These are phyloP conservation scores for Gopherus evgoodei DNA, from an alignment of 2,113 vertebrate genomes.

Conservation along the genomic window DNA sequence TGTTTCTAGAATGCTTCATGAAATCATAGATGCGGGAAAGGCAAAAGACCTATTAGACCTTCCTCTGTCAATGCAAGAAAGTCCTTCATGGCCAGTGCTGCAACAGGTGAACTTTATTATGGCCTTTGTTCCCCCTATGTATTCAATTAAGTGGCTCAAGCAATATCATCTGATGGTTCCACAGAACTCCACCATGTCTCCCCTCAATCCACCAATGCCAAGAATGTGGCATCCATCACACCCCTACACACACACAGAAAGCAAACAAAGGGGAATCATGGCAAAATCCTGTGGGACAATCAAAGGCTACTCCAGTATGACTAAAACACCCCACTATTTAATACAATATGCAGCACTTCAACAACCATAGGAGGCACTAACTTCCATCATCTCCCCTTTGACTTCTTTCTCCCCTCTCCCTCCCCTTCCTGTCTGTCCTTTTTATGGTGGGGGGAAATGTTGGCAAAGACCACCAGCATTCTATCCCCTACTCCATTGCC, in stretches of 20 bases:
- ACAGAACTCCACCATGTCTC: neutral
- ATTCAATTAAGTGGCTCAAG: neutral
- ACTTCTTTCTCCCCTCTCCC: neutral
- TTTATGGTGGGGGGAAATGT: neutral
- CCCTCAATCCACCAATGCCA: neutral
- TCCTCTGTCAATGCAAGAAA: neutral
- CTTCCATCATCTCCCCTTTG: neutral
- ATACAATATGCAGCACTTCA: neutral
- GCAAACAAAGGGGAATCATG: neutral
- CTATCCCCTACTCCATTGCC: neutral
- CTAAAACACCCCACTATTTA: neutral
- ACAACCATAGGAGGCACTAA: neutral
- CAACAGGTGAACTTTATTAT: neutral
- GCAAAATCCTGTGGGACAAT: neutral
- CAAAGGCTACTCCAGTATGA: neutral
- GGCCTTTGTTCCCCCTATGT: neutral
- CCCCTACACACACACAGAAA: too few relatives aligned
- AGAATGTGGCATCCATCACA: too few relatives aligned
- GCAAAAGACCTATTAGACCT: neutral
- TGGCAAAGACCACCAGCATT: neutral
- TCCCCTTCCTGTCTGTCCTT: neutral
- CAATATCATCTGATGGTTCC: neutral
- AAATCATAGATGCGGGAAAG: neutral
- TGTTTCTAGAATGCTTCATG: neutral
- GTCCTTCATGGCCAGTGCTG: neutral